Evolutionary conservation across 2,888 invertebrate genomes (phyloP).

Genomic region (Drosophila peninsularis): DNA sequence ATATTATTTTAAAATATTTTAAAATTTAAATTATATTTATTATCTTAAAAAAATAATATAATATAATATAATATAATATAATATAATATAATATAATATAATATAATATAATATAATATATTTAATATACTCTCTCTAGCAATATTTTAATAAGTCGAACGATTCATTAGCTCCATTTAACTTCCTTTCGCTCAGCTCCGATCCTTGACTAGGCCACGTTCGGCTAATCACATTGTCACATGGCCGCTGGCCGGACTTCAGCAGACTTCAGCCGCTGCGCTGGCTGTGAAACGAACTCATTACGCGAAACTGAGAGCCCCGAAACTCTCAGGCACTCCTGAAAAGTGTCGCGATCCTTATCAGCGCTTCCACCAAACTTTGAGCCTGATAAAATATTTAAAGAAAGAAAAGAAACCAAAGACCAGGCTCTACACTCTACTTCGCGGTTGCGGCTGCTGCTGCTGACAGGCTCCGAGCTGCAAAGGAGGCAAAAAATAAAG

Average conservation of each 20-base stretch:
- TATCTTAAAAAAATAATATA: no score
- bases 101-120: not conserved
- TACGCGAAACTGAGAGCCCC: constrained; percentile 47
- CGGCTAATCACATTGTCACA: constrained; percentile 57
- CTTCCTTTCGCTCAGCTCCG: not conserved
- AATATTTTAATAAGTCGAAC: not conserved
- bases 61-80: no score
- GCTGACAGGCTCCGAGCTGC: constrained; percentile 44
- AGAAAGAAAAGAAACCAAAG: constrained; percentile 11
- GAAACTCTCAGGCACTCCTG: constrained; percentile 34
- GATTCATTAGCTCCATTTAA: not conserved
- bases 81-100: not conserved
- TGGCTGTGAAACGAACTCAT: constrained; percentile 77
- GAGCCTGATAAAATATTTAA: constrained; percentile 77
- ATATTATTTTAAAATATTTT: no score
- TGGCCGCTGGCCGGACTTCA: constrained; percentile 33
- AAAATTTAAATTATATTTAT: no score
- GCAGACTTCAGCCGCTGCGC: constrained; percentile 42
- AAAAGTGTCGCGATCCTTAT: constrained; percentile 74
- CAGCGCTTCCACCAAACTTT: constrained; percentile 75
- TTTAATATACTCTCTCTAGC: not conserved
- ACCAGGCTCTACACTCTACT: constrained; percentile 21
- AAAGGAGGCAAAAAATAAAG: constrained; percentile 30
- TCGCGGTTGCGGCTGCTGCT: constrained; percentile 21
- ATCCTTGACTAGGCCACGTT: not conserved